Evolutionary conservation across 1,140 invertebrate species (phyloP).

Genomic region (Dendrolimus kikuchii): DNA sequence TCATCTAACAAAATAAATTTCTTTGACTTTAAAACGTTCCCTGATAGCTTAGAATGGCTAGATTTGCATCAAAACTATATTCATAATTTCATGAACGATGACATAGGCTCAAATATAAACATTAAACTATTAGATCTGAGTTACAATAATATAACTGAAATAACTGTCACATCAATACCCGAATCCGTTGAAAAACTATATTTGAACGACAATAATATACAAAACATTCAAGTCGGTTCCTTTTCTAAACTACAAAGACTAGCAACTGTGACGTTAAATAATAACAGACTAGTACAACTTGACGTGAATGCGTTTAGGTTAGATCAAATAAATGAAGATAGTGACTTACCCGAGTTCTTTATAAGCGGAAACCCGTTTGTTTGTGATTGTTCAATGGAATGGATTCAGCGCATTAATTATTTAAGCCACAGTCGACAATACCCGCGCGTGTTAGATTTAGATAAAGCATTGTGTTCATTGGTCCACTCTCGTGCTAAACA

Average conservation of each 20-base stretch:
- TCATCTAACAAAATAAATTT: slow-evolving; percentile 78
- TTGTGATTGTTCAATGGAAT: slow-evolving; percentile 90
- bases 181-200: slow-evolving; percentile 82
- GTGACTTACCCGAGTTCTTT: slow-evolving; percentile 82
- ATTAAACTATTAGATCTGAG: slow-evolving; percentile 85
- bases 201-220: slow-evolving; percentile 84
- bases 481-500: slow-evolving; percentile 81
- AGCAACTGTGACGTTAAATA: slow-evolving; percentile 82
- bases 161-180: slow-evolving; percentile 80
- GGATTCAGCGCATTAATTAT: slow-evolving; percentile 85
- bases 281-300: slow-evolving; percentile 82
- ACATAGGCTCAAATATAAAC: slow-evolving; percentile 65
- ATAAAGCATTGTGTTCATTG: slow-evolving; percentile 85
- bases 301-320: slow-evolving; percentile 81
- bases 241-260: slow-evolving; percentile 81
- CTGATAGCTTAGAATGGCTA: slow-evolving; percentile 79
- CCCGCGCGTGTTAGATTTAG: slow-evolving; percentile 88
- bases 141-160: slow-evolving; percentile 79
- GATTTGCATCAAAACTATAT: slow-evolving; percentile 81
- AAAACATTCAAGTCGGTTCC: slow-evolving; percentile 79
- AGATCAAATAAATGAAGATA: slow-evolving; percentile 76
- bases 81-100: slow-evolving; percentile 55
- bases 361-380: slow-evolving; percentile 87
- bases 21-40: slow-evolving; percentile 80
- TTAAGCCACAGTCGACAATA: slow-evolving; percentile 81